Base-by-base conservation (phyloP, 2,113 vertebrate genomes). In the Fukomys damarensis region DNA sequence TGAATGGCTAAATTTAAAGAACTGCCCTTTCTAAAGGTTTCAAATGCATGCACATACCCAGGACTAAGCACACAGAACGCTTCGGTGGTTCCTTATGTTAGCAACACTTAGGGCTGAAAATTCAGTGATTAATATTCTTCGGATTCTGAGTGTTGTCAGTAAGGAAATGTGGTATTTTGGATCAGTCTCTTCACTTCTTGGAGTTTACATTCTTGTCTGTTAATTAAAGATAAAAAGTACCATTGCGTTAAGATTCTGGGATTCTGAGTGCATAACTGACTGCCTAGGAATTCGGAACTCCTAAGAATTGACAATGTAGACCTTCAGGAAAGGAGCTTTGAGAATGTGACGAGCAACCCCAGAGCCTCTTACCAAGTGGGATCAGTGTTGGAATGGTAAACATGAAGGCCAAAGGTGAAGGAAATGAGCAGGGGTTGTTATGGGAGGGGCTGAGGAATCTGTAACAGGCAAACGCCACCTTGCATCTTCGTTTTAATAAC, bases 181-280 rank as follows among this genome's bases (percentile, higher is more conserved):
- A 17, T 32, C 88, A 35, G 10, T 80, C 28, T 77, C 49, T 9
- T 87, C 7, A n/a, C 24, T n/a, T 91, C 30, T 49, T 17, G 63
- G 19, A 19, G 24, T 35, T 77, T 58, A 46, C 17, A 32, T 46
- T 94, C 35, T 94, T 4, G 28, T 63, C 13, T 84, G 1, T 76
- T 90, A 95, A 82, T 30, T 61, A 54, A 68, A 41, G 11, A 30
- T 68, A 49, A 76, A 93, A 95, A 46, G 0, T 38, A 70, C 80
- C 63, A 5, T 59, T 76, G 30, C 14, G 58, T 11, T 86, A 66
- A 26, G 7, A 89, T 56, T 70, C 76, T 83, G 32, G 46, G 49
- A 76, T 74, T 72, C 65, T n/a, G 22, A 61, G 46, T 79, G 76
- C 5, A 52, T 81, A 82, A 84, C 3, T 88, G 41, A 86, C 32